Conservation (phyloP, 2,888 invertebrate genomes). For the Lasioglossum lativentre region DNA sequence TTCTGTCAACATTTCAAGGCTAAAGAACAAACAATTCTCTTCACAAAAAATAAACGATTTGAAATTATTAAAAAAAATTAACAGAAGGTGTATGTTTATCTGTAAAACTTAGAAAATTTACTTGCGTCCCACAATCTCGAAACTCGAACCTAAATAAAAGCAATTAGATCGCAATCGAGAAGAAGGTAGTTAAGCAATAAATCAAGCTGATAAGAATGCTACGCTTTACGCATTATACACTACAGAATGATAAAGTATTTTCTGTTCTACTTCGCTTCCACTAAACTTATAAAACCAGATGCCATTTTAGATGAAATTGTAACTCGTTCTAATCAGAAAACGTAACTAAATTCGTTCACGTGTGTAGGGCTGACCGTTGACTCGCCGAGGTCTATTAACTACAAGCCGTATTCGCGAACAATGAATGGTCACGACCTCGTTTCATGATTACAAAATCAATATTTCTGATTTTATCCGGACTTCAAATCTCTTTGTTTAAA, state of each 20-base stretch:
- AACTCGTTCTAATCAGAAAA: background rate
- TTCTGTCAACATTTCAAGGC: background rate
- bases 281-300: background rate
- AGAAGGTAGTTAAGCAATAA: background rate
- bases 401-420: constrained; percentile 33
- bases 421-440: constrained; percentile 76
- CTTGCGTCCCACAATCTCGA: background rate
- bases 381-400: constrained; percentile 17
- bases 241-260: background rate
- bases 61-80: background rate
- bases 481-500: constrained; percentile 70
- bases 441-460: constrained; percentile 83
- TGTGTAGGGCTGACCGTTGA: constrained; percentile 7
- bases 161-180: background rate
- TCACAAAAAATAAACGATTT: too few species aligned
- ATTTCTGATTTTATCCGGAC: constrained; percentile 77
- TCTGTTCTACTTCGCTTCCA: background rate
- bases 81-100: background rate
- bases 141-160: background rate
- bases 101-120: too few species aligned
- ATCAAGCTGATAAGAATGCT: background rate
- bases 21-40: too few species aligned
- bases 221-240: background rate
- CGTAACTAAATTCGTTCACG: constrained; percentile 23
- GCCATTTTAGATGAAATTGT: too few species aligned